Base-by-base conservation (phyloP, 2,113 vertebrate species). In the Ursus arctos region DNA sequence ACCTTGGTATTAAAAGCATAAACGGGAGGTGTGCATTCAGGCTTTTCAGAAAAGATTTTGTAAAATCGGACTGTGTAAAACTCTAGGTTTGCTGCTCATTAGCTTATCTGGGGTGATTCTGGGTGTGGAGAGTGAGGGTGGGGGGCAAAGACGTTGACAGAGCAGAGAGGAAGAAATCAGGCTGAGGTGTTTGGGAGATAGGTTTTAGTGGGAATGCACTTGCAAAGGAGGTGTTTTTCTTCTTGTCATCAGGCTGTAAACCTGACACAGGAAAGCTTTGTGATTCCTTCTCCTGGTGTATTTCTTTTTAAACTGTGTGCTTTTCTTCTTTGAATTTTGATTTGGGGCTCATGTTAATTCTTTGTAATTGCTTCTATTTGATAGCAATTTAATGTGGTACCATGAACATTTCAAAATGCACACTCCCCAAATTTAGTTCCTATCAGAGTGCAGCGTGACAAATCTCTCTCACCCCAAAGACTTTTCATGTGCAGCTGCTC, bases 81-180 rank as follows among this genome's bases (percentile, higher is more conserved):
- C 91, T 43, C 57, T 36, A n/a, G 6, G 72, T 95, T 97, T 88
- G 55, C 53, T 74, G 47, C 71, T 55, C 94, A 94, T 92, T 87
- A 95, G 86, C 91, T 71, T 89, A 93, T n/a, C 63, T 74, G 74
- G 91, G 47, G 11, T 51, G 72, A 67, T 33, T 76, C 82, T 55
- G 22, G n/a, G 67, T 82, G 49, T 49, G 22, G 83, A 88, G 10
- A 72, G 31, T 28, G 59, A 43, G 36, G 26, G 21, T 7, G 4
- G 33, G 86, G 67, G 13, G 13, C 9, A 10, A 77, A 86, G 51
- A 2, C 96, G 9, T 97, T 96, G 94, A 95, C n/a, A 18, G 91
- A 80, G 84, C 93, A 96, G 91, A 97, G 88, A 19, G 97, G 88
- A 96, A 96, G 94, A 91, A 96, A 97, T 74, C 28, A 98, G 91